Evolutionary conservation across 2,797 vertebrate species (phyloP).

Genomic region (Paedocypris micromegethes): DNA sequence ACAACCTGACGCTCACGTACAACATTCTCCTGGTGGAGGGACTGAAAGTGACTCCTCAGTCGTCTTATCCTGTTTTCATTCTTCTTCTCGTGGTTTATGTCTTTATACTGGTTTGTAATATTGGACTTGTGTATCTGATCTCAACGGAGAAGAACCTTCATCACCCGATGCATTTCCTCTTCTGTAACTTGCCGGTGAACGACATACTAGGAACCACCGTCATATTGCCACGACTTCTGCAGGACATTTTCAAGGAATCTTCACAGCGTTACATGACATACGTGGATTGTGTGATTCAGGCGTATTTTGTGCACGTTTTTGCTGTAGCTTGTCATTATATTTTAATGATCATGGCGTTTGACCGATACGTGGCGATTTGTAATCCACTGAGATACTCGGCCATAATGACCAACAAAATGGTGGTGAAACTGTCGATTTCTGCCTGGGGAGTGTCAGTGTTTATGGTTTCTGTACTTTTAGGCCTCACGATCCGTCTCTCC

Average conservation of each 20-base stretch:
- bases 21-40: constrained; percentile 38
- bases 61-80: constrained; percentile 14
- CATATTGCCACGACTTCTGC: constrained; percentile 12
- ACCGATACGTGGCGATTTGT: constrained; percentile 69
- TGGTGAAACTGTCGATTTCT: constrained; percentile 47
- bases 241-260: constrained; percentile 9
- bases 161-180: constrained; percentile 18
- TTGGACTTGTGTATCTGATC: constrained; percentile 40
- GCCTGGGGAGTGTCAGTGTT: constrained; percentile 49
- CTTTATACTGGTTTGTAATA: constrained; percentile 36
- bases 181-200: constrained; percentile 18
- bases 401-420: constrained; percentile 54
- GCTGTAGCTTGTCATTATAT: constrained; percentile 54
- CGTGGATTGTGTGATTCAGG: not conserved
- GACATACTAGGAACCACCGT: constrained; percentile 13
- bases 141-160: constrained; percentile 10
- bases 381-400: constrained; percentile 55
- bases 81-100: constrained; percentile 28
- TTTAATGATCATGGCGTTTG: constrained; percentile 70
- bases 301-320: not conserved
- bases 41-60: constrained; percentile 9
- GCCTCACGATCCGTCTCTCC: constrained; percentile 57
- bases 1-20: constrained; percentile 34
- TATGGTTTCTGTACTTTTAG: constrained; percentile 57
- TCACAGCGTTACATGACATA: constrained; percentile 8